These are phyloP conservation scores for Nephrocerus scutellatus DNA, from an alignment of 2,888 invertebrate species.

Conservation along the genomic window DNA sequence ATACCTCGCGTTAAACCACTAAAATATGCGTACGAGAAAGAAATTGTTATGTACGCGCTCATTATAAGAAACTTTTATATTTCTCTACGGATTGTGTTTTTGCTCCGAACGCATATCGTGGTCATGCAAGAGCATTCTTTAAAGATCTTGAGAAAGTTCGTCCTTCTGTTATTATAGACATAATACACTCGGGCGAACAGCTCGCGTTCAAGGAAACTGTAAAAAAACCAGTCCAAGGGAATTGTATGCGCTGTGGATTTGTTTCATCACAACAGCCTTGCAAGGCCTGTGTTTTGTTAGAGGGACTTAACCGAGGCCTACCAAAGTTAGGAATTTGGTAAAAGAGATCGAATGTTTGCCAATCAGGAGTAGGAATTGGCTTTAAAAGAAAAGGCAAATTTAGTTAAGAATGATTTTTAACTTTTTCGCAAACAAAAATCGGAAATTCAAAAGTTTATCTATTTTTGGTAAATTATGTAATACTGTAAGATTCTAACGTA, in stretches of 20 bases:
- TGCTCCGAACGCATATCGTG: conserved; percentile 95
- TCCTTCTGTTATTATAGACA: conserved; percentile 86
- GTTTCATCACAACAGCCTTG: conserved; percentile 89
- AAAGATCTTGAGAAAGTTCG: conserved; percentile 94
- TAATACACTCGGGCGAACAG: conserved; percentile 86
- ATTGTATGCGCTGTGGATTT: conserved; percentile 81
- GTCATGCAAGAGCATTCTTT: conserved; percentile 80
- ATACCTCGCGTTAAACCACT: conserved; percentile 92
- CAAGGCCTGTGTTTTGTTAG: conserved; percentile 92
- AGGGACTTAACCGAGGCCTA: conserved; percentile 89
- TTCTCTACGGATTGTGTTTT: conserved; percentile 99
- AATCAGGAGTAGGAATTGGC: conserved; percentile 48
- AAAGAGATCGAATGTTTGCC: conserved; percentile 60
- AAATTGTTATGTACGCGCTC: conserved; percentile 99
- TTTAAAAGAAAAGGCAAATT: conserved; percentile 40
- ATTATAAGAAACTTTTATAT: conserved; percentile 90
- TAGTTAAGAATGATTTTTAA: conserved; percentile 48
- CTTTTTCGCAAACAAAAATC: too few species aligned
- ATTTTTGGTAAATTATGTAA: too few species aligned
- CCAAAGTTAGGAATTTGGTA: conserved; percentile 86
- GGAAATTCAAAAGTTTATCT: too few species aligned
- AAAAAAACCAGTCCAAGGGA: conserved; percentile 72
- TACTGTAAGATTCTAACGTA: too few species aligned
- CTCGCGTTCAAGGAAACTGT: conserved; percentile 74
- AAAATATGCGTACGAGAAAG: conserved; percentile 97